Conservation (phyloP, 2,888 invertebrate species). For the Apotomis capreana region DNA sequence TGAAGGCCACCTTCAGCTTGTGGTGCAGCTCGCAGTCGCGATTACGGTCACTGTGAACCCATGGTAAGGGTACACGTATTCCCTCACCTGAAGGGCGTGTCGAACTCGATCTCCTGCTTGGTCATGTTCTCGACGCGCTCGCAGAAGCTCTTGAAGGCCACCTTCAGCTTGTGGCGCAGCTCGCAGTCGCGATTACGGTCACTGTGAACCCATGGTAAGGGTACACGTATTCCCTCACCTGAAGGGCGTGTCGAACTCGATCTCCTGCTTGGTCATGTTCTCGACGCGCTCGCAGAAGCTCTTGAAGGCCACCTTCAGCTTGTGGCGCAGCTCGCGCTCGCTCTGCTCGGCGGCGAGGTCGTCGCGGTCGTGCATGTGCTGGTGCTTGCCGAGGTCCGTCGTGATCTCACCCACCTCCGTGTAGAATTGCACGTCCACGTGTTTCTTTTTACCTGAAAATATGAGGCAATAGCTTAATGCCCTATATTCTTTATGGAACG, state of each 20-base stretch:
- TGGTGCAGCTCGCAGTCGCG: too few relatives aligned
- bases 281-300: constrained; percentile 99
- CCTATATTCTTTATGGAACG: too few relatives aligned
- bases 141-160: constrained; percentile 99
- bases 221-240: constrained; percentile 59
- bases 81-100: constrained; percentile 93
- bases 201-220: too few relatives aligned
- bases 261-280: constrained; percentile 96
- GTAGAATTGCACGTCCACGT: constrained; percentile 99
- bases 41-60: too few relatives aligned
- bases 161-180: constrained; percentile 96
- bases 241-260: constrained; percentile 99
- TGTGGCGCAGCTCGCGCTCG: constrained; percentile 97
- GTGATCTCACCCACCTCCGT: constrained; percentile 99
- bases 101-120: constrained; percentile 98
- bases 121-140: constrained; percentile 98
- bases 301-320: constrained; percentile 98
- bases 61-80: too few relatives aligned
- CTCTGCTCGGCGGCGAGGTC: constrained; percentile 99
- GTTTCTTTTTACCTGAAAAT: constrained; percentile 93
- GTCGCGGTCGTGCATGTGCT: constrained; percentile 99
- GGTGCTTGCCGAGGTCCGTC: constrained; percentile 99
- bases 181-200: constrained; percentile 85
- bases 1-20: too few relatives aligned
- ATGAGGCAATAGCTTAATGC: background rate